Evolutionary conservation across 2,797 vertebrate species (phyloP).

Genomic region (Sebastiscus albofasciatus): DNA sequence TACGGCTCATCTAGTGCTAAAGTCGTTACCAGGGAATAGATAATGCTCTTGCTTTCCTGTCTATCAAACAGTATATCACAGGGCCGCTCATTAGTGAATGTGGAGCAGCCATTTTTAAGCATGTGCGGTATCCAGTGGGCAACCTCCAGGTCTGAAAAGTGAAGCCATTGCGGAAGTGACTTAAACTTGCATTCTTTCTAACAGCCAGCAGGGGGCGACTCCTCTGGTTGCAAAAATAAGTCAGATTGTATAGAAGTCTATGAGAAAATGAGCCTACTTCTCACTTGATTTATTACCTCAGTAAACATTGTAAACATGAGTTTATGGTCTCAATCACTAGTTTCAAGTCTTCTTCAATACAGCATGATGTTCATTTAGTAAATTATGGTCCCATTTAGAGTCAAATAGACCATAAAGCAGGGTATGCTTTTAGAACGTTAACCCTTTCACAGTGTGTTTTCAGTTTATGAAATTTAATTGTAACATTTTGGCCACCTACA

Average conservation of each 20-base stretch:
- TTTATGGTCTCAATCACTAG: not conserved
- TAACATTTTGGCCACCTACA: no score
- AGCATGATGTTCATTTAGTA: no score
- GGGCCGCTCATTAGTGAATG: slow-evolving; percentile 4
- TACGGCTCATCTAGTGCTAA: slow-evolving; percentile 37
- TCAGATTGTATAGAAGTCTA: not conserved
- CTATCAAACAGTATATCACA: slow-evolving; percentile 7
- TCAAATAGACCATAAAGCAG: no score
- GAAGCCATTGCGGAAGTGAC: not conserved
- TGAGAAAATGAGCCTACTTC: not conserved
- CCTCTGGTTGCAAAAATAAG: not conserved
- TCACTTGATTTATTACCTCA: not conserved
- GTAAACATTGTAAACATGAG: not conserved
- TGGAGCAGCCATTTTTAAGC: not conserved
- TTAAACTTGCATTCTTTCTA: not conserved
- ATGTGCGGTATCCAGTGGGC: not conserved
- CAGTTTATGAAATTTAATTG: no score
- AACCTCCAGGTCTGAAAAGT: not conserved
- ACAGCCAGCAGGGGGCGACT: not conserved
- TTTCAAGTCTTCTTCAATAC: no score
- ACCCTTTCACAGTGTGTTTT: no score
- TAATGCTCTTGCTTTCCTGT: slow-evolving; percentile 26
- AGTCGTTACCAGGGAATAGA: slow-evolving; percentile 44
- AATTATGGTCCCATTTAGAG: no score
- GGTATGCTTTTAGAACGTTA: no score